A percentile compares a stretch with the other conserved stretches of the same genome.
Conservation (phyloP, 2,888 invertebrate species). For the Rhyacophila evoluta region DNA sequence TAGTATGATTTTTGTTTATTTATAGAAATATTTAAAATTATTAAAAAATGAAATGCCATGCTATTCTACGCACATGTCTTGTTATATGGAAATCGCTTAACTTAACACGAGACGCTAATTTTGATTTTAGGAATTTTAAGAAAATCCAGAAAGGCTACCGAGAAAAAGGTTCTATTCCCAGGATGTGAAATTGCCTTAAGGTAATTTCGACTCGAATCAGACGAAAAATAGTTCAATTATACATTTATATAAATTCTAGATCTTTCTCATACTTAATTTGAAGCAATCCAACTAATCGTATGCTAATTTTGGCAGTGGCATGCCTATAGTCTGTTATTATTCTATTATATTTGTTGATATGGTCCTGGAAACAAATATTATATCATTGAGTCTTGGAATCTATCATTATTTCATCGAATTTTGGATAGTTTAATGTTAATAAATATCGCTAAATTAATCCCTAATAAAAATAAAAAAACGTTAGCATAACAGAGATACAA, state of each 20-base stretch:
- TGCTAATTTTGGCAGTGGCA: conserved; percentile 8
- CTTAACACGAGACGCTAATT: not conserved
- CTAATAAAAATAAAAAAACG: too few species aligned
- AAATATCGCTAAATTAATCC: too few species aligned
- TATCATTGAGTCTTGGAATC: too few species aligned
- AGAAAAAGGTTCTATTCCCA: conserved; percentile 34
- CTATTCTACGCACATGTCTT: too few species aligned
- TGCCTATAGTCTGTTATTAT: too few species aligned
- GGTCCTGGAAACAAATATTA: not conserved
- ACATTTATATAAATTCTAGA: conserved; percentile 4
- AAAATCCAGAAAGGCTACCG: not conserved
- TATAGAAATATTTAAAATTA: too few species aligned
- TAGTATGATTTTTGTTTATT: too few species aligned
- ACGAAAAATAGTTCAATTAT: not conserved
- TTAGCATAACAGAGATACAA: too few species aligned
- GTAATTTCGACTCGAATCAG: conserved; percentile 3
- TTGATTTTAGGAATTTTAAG: not conserved
- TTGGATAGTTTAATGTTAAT: too few species aligned
- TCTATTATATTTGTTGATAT: not conserved
- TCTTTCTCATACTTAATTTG: not conserved
- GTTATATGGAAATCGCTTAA: not conserved
- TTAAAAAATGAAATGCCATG: too few species aligned
- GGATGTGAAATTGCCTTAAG: conserved; percentile 38
- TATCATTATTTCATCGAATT: too few species aligned
- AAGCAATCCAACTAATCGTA: not conserved